phyloP scores from a whole-genome alignment of 2,888 invertebrate species.

The Mellilla xanthometata region DNA sequence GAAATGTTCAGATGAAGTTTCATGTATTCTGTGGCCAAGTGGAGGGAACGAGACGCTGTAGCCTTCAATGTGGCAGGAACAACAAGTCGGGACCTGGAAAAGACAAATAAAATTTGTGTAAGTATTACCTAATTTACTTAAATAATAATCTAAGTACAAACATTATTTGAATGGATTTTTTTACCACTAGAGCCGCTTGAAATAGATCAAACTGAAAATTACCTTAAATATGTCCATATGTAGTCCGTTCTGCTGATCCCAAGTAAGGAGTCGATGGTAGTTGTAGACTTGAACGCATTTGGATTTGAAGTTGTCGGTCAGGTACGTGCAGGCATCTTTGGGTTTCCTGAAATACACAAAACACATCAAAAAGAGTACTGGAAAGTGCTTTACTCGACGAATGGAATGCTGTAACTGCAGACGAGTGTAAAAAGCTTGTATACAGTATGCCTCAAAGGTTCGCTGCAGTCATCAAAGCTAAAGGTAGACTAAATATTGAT shows the following conservation, averaged over 20 bases:
- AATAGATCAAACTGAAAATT: too few species aligned
- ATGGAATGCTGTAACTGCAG: too few species aligned
- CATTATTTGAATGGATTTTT: too few species aligned
- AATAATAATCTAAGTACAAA: too few species aligned
- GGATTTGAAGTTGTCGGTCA: slow-evolving; percentile 90
- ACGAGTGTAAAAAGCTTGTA: too few species aligned
- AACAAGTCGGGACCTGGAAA: slow-evolving; percentile 88
- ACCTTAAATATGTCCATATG: slow-evolving; percentile 94
- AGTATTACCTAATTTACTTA: too few species aligned
- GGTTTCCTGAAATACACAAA: slow-evolving; percentile 84
- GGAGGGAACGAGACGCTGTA: slow-evolving; percentile 87
- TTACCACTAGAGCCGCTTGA: too few species aligned
- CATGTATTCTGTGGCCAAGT: slow-evolving; percentile 76
- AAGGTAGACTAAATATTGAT: too few species aligned
- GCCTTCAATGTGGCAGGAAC: slow-evolving; percentile 91
- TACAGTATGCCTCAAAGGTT: too few species aligned
- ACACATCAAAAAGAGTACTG: too few species aligned
- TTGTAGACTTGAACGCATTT: slow-evolving; percentile 92
- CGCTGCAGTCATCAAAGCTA: too few species aligned
- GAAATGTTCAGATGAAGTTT: slow-evolving; percentile 77
- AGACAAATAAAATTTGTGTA: slow-evolving; percentile 5
- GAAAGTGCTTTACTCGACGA: too few species aligned
- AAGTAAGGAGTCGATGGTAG: slow-evolving; percentile 90
- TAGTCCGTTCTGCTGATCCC: slow-evolving; percentile 90
- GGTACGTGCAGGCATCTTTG: slow-evolving; percentile 88